Conservation (phyloP, 2,888 invertebrate species). For the Tenthredo amoena region DNA sequence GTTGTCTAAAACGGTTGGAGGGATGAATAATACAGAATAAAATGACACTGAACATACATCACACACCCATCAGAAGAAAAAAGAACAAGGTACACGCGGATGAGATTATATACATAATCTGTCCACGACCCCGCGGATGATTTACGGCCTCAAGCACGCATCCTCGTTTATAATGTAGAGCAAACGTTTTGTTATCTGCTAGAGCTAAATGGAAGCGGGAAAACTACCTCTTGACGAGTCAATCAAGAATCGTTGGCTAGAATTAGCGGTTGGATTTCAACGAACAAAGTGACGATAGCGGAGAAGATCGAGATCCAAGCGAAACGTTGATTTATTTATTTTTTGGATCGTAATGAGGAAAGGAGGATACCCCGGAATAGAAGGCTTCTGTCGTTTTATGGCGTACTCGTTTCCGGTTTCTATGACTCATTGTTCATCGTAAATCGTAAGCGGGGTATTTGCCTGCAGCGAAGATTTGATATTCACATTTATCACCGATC, state of each 20-base stretch:
- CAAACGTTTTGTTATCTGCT: constrained; percentile 3
- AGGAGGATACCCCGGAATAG: background rate
- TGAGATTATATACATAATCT: constrained; percentile 21
- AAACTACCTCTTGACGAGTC: constrained; percentile 15
- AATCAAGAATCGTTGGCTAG: constrained; percentile 21
- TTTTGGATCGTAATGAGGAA: background rate
- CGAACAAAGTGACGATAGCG: background rate
- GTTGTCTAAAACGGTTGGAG: background rate
- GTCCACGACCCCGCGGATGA: background rate
- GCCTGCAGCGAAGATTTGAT: background rate
- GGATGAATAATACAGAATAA: background rate
- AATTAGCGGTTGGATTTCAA: constrained; percentile 42
- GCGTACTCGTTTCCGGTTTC: background rate
- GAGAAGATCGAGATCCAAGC: background rate
- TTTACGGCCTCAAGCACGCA: constrained; percentile 12
- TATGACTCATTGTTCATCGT: background rate
- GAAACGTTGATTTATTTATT: background rate
- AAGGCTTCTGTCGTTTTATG: background rate
- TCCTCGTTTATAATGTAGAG: constrained; percentile 21
- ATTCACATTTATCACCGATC: constrained; percentile 9
- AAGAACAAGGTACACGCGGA: background rate
- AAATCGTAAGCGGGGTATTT: background rate
- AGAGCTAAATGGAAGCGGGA: constrained; percentile 15
- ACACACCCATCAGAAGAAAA: background rate
- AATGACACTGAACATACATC: background rate